Evolutionary conservation across 1,140 invertebrate genomes (phyloP), one percentile per base, ranked within the genome.

Genomic region (Ooceraea biroi): DNA sequence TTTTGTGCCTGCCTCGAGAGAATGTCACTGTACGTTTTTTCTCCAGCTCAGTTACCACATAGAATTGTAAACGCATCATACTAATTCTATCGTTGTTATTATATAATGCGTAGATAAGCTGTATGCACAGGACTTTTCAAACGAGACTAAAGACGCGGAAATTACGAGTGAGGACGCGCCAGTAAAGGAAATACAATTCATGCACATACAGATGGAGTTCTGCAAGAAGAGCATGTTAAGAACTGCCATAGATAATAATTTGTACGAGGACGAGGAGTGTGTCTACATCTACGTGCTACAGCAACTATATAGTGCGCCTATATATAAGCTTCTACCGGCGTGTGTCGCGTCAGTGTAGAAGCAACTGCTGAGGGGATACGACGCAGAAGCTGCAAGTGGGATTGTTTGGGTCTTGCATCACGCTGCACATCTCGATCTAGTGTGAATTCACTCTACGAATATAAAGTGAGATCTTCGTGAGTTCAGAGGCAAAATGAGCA

Each of bases 131-230:
- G 72, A 74, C 11, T 82, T 83, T 66, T 87, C 82, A 8, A 57
- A 80, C 22, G 57, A 86, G 12, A 48, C 85, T 52, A 87, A 89
- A 73, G 87, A 86, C 1, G 85, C 83, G 10, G 88, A 91, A 69
- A 89, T 85, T 0, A 89, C 91, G 58, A 57, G 14, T n/a, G 44
- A 68, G 58, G 50, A 65, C 41, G 14, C 17, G 0, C 65, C 55
- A 0, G 17, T 76, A 0, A 93, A 87, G 55, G 91, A 94, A 83
- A 93, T 93, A 22, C 97, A 97, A 92, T 97, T 97, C 83, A 96
- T 99, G 94, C 99, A 98, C 90, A 99, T 99, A 89, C 98, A 98
- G 92, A 98, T 98, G 97, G 97, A 98, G 94, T 98, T 97, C 93
- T 98, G 97, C 92, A 97, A 98, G 90, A 98, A 98, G 91, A 97